Evolutionary conservation across 1,140 invertebrate species (phyloP).

Genomic region (Sinonovacula constricta): DNA sequence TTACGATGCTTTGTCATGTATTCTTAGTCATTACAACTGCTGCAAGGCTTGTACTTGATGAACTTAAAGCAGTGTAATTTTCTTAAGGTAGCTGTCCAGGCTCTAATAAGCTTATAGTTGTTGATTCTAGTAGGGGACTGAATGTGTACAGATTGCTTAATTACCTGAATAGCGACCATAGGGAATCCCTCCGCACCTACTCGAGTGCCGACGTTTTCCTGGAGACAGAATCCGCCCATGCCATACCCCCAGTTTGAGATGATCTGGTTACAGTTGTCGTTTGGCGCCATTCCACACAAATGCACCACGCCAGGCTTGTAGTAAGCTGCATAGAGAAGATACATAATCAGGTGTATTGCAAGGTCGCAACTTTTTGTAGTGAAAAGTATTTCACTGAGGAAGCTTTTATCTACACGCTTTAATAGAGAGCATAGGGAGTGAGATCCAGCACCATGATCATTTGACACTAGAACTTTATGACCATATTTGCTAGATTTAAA

Average conservation of each 20-base stretch:
- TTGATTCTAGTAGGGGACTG: no score
- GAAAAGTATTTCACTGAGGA: no score
- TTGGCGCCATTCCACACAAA: neutral
- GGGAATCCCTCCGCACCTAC: neutral
- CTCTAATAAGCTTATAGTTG: no score
- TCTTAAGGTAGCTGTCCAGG: no score
- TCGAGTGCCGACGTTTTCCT: neutral
- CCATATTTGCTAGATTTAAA: neutral
- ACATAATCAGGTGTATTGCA: no score
- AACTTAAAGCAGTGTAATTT: no score
- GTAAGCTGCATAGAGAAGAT: neutral
- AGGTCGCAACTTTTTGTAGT: no score
- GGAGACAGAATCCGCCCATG: neutral
- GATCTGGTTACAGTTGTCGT: neutral
- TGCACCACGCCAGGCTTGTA: neutral
- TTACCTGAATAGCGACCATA: neutral
- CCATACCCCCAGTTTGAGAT: neutral
- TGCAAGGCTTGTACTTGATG: no score
- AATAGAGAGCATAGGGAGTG: neutral
- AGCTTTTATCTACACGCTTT: neutral
- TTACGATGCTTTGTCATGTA: no score
- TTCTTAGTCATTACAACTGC: no score
- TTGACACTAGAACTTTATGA: neutral
- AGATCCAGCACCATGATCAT: neutral
- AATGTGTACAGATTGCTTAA: no score